Evolutionary conservation across 2,797 vertebrate genomes (phyloP).

Genomic region (Alfaro cultratus): DNA sequence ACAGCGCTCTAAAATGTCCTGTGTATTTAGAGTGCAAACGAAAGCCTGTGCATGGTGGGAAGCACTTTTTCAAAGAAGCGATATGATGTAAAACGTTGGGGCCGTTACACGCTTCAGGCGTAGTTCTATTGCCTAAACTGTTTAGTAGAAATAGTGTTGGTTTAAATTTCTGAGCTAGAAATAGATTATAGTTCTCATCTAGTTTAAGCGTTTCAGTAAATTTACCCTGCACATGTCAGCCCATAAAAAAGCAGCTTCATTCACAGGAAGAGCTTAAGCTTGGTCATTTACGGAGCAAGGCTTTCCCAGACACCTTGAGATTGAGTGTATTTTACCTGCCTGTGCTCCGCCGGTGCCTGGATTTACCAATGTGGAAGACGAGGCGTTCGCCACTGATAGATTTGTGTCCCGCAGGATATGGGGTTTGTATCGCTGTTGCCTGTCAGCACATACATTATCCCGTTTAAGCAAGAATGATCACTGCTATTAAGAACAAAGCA

Average conservation of each 20-base stretch:
- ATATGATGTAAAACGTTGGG: background rate
- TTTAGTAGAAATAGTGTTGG: conserved; percentile 39
- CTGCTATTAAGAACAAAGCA: conserved; percentile 79
- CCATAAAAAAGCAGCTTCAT: conserved; percentile 40
- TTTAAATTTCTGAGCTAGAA: conserved; percentile 5
- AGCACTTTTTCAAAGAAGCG: background rate
- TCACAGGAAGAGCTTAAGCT: conserved; percentile 20
- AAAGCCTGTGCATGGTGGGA: background rate
- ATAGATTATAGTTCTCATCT: background rate
- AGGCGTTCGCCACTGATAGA: conserved; percentile 64
- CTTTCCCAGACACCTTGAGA: conserved; percentile 43
- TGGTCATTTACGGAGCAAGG: conserved; percentile 38
- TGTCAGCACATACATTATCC: conserved; percentile 76
- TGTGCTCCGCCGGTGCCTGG: conserved; percentile 54
- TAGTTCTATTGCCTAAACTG: conserved; percentile 17
- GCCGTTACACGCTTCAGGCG: background rate
- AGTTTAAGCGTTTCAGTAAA: conserved; percentile 14
- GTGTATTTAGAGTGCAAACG: background rate
- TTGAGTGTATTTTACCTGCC: conserved; percentile 59
- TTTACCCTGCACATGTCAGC: conserved; percentile 12
- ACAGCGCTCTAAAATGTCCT: background rate
- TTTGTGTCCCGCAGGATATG: conserved; percentile 66
- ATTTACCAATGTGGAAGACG: conserved; percentile 58
- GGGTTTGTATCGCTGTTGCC: conserved; percentile 70
- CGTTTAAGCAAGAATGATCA: conserved; percentile 81